A percentile compares a stretch with the other conserved stretches of the same genome.
These are phyloP conservation scores for Caenorhabditis panamensis DNA, from an alignment of 2,888 invertebrate species.

Conservation along the genomic window DNA sequence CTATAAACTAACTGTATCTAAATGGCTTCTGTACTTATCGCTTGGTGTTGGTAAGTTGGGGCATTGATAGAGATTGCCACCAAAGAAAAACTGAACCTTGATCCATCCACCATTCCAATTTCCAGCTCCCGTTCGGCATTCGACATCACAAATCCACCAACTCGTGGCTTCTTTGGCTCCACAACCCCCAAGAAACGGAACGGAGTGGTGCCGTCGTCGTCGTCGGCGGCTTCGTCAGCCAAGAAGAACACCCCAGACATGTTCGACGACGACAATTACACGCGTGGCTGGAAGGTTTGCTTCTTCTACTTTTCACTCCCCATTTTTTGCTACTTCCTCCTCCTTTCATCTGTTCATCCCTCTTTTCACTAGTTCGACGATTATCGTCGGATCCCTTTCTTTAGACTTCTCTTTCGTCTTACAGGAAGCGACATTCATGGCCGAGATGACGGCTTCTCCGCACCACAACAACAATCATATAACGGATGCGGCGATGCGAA, in stretches of 20 bases:
- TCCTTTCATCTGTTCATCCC: slow-evolving; percentile 18
- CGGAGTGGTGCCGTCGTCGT: slow-evolving; percentile 19
- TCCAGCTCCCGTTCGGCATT: slow-evolving; percentile 67
- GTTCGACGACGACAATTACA: slow-evolving; percentile 65
- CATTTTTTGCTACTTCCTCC: slow-evolving; percentile 9
- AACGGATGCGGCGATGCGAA: slow-evolving; percentile 61
- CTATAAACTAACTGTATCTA: slow-evolving; percentile 6
- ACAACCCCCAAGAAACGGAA: slow-evolving; percentile 43
- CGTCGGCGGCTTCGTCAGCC: too few relatives aligned
- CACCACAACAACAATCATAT: slow-evolving; percentile 50
- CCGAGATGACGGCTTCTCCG: slow-evolving; percentile 30
- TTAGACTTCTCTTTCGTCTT: slow-evolving; percentile 27
- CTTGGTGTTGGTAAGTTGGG: slow-evolving; percentile 54
- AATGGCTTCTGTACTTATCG: slow-evolving; percentile 58
- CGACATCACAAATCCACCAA: slow-evolving; percentile 57
- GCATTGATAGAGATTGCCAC: slow-evolving; percentile 4
- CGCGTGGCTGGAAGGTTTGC: slow-evolving; percentile 63
- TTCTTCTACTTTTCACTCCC: slow-evolving; percentile 8
- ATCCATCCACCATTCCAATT: slow-evolving; percentile 5
- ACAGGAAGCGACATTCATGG: slow-evolving; percentile 45
- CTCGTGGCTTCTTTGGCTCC: slow-evolving; percentile 51
- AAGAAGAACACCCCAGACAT: slow-evolving; percentile 38
- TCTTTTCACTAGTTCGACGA: slow-evolving; percentile 46
- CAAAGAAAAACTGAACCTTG: too few relatives aligned
- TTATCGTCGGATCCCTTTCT: slow-evolving; percentile 41